Percentiles rank a stretch among this genome's conserved stretches.
Evolutionary conservation across 2,113 vertebrate species (phyloP).

Genomic region (Vombatus ursinus): DNA sequence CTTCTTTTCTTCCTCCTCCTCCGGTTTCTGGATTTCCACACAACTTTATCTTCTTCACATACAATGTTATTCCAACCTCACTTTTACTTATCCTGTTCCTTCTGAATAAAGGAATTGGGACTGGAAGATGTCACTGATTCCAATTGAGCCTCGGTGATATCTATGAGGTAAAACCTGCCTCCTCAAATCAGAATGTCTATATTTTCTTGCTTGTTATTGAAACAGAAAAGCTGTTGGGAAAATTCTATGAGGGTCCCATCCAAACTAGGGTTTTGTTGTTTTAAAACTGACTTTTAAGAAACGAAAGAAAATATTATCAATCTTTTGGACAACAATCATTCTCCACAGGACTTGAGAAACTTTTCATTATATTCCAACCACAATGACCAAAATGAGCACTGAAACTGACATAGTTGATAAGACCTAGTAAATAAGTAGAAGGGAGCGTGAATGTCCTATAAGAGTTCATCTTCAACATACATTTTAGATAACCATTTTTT

Average conservation of each 20-base stretch:
- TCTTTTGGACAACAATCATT: background rate
- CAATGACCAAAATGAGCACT: constrained; percentile 45
- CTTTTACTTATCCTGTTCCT: background rate
- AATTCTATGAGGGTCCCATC: constrained; percentile 5
- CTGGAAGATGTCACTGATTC: background rate
- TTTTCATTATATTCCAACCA: constrained; percentile 46
- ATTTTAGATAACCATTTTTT: constrained; percentile 23
- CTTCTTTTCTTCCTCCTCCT: too few species aligned
- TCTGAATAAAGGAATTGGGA: background rate
- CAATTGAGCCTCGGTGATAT: background rate
- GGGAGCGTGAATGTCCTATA: background rate
- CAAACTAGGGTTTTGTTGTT: constrained; percentile 25
- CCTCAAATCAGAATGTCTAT: background rate
- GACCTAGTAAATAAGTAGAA: background rate
- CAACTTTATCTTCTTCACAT: background rate
- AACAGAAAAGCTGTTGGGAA: background rate
- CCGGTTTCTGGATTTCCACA: background rate
- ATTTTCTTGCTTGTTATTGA: background rate
- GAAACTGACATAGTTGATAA: constrained; percentile 24
- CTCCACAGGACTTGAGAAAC: constrained; percentile 10
- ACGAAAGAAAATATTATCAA: constrained; percentile 34
- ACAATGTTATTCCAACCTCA: background rate
- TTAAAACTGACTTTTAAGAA: constrained; percentile 43
- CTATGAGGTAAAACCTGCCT: background rate
- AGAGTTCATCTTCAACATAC: constrained; percentile 31